Conservation (phyloP, 2,113 vertebrate species). For the Dinomys branickii region DNA sequence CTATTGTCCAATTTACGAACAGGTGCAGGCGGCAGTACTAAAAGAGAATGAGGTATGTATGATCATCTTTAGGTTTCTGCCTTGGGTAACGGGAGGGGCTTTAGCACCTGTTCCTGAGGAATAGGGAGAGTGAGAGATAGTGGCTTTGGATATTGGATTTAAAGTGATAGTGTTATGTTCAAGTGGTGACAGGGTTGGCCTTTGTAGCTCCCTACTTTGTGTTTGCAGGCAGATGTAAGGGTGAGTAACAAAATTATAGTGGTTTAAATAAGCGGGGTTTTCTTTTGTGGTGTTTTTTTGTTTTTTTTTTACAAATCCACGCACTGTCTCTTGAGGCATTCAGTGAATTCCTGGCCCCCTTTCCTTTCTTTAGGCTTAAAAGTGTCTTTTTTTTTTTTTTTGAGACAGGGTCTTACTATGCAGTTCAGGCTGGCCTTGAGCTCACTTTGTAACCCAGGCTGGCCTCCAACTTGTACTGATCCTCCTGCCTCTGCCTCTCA, state of each 20-base stretch:
- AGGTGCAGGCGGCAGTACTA: neutral
- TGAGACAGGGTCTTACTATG: too few relatives aligned
- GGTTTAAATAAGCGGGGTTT: neutral
- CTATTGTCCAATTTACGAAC: neutral
- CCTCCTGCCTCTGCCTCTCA: too few relatives aligned
- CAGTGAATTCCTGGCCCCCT: neutral
- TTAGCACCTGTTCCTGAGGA: neutral
- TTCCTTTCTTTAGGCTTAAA: conserved; percentile 44
- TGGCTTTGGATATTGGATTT: neutral
- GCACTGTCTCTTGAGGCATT: neutral
- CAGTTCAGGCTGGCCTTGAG: too few relatives aligned
- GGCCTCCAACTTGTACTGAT: too few relatives aligned
- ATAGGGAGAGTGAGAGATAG: neutral
- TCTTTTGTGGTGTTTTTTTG: too few relatives aligned
- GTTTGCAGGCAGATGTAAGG: neutral
- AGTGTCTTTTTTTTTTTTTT: neutral
- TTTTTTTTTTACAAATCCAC: neutral
- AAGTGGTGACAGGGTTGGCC: neutral
- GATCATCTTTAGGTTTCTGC: neutral
- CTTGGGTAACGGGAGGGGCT: neutral
- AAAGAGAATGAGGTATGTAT: neutral
- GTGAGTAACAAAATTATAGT: neutral
- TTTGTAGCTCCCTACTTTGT: neutral
- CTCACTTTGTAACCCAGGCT: too few relatives aligned
- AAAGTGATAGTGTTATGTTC: neutral